phyloP scores from a whole-genome alignment of 2,113 vertebrate genomes.

The Festucalex cinctus region DNA sequence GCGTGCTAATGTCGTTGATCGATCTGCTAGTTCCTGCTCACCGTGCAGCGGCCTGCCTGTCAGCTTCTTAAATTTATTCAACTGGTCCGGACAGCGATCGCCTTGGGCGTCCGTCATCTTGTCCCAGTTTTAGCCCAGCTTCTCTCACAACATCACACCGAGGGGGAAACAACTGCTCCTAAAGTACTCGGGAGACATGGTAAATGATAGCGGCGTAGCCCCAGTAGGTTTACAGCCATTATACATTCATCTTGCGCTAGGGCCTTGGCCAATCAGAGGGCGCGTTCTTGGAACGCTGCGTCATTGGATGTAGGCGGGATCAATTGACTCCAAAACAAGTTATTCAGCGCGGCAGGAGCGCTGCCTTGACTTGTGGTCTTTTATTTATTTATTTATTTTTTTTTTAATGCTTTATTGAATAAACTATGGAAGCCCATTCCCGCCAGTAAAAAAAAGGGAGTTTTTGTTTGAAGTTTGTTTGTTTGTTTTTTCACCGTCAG shows the following conservation, averaged over 20 bases:
- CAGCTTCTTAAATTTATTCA: conserved; percentile 83
- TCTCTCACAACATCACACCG: conserved; percentile 20
- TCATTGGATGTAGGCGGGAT: conserved; percentile 24
- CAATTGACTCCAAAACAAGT: neutral
- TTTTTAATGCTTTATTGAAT: no score
- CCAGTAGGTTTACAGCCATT: conserved; percentile 38
- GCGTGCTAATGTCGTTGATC: conserved; percentile 63
- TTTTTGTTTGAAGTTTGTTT: no score
- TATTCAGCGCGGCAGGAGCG: neutral
- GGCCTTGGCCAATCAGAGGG: conserved; percentile 56
- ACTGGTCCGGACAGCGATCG: conserved; percentile 59
- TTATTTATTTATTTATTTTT: no score
- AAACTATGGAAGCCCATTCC: no score
- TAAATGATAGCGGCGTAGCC: conserved; percentile 19
- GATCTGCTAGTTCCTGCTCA: conserved; percentile 75
- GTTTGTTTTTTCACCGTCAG: no score
- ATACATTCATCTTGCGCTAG: conserved; percentile 54
- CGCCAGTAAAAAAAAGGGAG: no score
- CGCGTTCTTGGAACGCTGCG: conserved; percentile 52
- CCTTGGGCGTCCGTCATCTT: conserved; percentile 66
- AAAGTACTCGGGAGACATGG: conserved; percentile 43
- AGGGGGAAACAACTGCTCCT: conserved; percentile 39
- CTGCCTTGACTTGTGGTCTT: neutral
- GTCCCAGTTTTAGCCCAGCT: conserved; percentile 23
- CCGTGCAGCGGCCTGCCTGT: conserved; percentile 77